These are phyloP conservation scores for Apogon talboti DNA, from an alignment of 2,797 vertebrate species.

Conservation along the genomic window DNA sequence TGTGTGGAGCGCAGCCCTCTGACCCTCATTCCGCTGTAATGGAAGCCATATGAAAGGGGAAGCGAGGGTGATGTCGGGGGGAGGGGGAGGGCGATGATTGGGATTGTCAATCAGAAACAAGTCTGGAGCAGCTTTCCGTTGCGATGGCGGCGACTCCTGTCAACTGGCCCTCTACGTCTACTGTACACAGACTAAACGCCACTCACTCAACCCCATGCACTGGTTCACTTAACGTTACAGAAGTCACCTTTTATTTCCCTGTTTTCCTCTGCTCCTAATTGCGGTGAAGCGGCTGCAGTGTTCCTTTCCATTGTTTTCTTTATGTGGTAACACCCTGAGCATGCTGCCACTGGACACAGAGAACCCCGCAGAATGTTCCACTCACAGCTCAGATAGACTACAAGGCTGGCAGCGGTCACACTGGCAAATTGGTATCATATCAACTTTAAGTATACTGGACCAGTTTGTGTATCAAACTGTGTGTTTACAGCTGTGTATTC, in stretches of 20 bases:
- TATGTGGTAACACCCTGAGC: constrained; percentile 52
- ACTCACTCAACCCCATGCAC: constrained; percentile 51
- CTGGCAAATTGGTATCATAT: constrained; percentile 53
- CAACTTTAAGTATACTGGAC: constrained; percentile 47
- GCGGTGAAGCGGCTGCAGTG: constrained; percentile 33
- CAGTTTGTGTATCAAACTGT: constrained; percentile 41
- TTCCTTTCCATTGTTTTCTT: constrained; percentile 57
- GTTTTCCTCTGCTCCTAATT: constrained; percentile 33
- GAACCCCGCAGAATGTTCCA: constrained; percentile 53
- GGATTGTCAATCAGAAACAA: constrained; percentile 50
- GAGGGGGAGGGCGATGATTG: constrained; percentile 28
- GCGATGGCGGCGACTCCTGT: constrained; percentile 20
- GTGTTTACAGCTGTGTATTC: constrained; percentile 45
- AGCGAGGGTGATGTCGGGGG: constrained; percentile 32
- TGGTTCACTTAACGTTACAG: constrained; percentile 36
- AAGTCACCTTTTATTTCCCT: constrained; percentile 46
- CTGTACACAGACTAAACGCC: constrained; percentile 46
- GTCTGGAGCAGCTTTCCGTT: constrained; percentile 29
- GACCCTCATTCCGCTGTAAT: constrained; percentile 80
- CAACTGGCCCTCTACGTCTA: constrained; percentile 28
- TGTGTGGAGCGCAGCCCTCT: constrained; percentile 63
- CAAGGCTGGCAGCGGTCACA: constrained; percentile 31
- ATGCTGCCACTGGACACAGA: constrained; percentile 52
- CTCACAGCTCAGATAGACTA: constrained; percentile 44
- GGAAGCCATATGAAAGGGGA: constrained; percentile 82